Evolutionary conservation across 2,888 invertebrate species (phyloP).

Genomic region (Erebia palarica): DNA sequence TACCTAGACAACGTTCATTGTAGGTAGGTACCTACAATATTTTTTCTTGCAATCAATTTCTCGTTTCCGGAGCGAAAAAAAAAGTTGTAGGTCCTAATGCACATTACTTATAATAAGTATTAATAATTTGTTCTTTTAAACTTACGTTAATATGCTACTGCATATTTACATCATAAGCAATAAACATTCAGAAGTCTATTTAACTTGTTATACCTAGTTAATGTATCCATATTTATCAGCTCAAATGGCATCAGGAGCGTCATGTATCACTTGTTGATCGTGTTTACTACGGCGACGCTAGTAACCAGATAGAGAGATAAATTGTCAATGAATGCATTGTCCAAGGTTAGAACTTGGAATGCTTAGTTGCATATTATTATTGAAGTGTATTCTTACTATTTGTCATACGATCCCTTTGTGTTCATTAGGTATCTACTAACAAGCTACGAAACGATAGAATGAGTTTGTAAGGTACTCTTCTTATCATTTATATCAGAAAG

Average conservation of each 20-base stretch:
- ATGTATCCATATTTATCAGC: not conserved
- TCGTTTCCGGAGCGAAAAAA: too few species aligned
- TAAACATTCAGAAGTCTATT: not conserved
- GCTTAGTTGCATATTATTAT: not conserved
- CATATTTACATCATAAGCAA: too few species aligned
- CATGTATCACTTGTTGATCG: slow-evolving; percentile 5
- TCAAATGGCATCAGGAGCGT: slow-evolving; percentile 6
- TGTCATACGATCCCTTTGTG: slow-evolving; percentile 11
- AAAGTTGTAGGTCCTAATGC: too few species aligned
- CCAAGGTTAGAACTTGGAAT: slow-evolving; percentile 16
- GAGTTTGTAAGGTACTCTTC: too few species aligned
- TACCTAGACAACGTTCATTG: too few species aligned
- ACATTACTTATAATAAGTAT: too few species aligned
- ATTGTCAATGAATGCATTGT: slow-evolving; percentile 22
- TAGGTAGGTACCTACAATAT: too few species aligned
- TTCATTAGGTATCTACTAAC: not conserved
- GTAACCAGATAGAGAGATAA: slow-evolving; percentile 22
- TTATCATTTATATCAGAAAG: too few species aligned
- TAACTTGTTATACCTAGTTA: not conserved
- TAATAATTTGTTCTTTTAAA: too few species aligned
- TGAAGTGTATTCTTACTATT: slow-evolving; percentile 2
- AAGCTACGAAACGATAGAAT: too few species aligned
- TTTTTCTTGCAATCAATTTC: too few species aligned
- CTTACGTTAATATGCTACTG: too few species aligned
- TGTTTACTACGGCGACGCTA: slow-evolving; percentile 16